Evolutionary conservation across 2,113 vertebrate genomes (phyloP), one percentile per base, ranked within the genome.

Genomic region (Pogonocichla stellata): DNA sequence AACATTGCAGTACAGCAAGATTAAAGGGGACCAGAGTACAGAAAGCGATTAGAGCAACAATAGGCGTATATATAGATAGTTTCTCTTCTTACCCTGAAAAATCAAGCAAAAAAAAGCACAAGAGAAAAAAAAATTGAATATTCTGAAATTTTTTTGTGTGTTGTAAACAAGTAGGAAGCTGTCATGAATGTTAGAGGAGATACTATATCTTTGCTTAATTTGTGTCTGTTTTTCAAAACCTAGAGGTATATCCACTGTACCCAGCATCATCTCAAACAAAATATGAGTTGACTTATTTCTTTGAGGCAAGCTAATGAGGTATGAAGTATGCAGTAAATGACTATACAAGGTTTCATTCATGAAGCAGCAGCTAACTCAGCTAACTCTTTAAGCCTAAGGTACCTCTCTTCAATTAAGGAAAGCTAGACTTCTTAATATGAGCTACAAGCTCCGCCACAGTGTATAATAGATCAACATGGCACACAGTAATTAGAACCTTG

Each of bases 331-430:
- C 48, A 61, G 36, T 78, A 77, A 93, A 90, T 83, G n/a, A 19
- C 53, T 72, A 19, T 62, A 96, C 45, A 94, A 87, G 26, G 80
- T 75, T 93, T 86, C 90, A 92, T 96, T 97, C 92, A 96, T 62
- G 82, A 92, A 93, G 70, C 48, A 85, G 66, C 54, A 89, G 45
- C 66, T 72, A 74, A 45, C 42, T 36, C 54, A 89, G 45, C 66
- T 72, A 74, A 42, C 42, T 36, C 26, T 54, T 87, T 71, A 88
- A 85, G 78, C 60, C 61, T 72, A 58, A 91, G 33, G 85, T 90
- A 88, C 36, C 86, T 94, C 80, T 94, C 10, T 77, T 88, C 85
- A 91, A 81, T 94, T 93, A 93, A 93, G 53, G 28, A 92, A 77
- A 89, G 73, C 47, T 92, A 71, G 62, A 87, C 86, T 94, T 84